phyloP scores from a whole-genome alignment of 2,797 vertebrate species.

The Florisuga fusca region DNA sequence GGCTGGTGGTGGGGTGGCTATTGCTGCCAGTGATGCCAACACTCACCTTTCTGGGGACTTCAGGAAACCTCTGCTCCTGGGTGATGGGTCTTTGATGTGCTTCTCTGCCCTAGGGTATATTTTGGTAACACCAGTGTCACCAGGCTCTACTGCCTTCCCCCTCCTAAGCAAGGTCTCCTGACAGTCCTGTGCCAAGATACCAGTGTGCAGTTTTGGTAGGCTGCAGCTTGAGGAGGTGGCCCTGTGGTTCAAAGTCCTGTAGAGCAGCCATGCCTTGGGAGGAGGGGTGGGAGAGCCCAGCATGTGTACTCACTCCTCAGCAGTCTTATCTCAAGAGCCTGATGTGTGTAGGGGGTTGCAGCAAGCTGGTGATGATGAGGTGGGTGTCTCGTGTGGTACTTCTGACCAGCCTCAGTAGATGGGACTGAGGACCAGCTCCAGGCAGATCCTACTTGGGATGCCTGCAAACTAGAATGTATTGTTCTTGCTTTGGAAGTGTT shows the following conservation, averaged over 20 bases:
- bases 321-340: fast-evolving
- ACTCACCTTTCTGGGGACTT: background rate
- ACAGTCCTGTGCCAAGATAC: fast-evolving
- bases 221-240: fast-evolving
- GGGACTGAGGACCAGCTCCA: fast-evolving
- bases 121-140: fast-evolving
- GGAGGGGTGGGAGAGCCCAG: background rate
- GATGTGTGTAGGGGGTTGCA: background rate
- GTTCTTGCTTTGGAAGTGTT: background rate
- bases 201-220: fast-evolving
- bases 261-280: fast-evolving
- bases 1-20: background rate
- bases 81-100: background rate
- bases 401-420: background rate
- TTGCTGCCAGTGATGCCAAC: fast-evolving
- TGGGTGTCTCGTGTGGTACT: background rate
- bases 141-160: background rate
- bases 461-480: background rate
- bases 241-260: background rate
- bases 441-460: fast-evolving
- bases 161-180: background rate
- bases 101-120: background rate
- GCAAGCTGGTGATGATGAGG: too few relatives aligned
- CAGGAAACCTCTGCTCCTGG: background rate
- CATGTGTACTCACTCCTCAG: fast-evolving